These are phyloP conservation scores for Alfaro cultratus DNA, from an alignment of 2,797 vertebrate genomes.

Conservation along the genomic window DNA sequence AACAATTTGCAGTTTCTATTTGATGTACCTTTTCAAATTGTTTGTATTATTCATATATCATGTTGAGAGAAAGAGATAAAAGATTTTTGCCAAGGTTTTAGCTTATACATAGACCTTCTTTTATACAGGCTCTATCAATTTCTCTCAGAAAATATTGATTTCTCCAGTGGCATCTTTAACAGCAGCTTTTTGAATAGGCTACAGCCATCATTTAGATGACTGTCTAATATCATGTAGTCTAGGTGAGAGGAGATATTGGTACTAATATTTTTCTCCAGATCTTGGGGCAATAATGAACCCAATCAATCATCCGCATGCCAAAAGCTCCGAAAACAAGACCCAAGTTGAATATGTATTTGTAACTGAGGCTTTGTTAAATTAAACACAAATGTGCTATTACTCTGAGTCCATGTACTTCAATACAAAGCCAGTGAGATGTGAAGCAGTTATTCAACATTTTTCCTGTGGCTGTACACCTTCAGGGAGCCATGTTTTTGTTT, in stretches of 20 bases:
- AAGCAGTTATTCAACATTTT: slow-evolving; percentile 30
- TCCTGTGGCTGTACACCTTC: slow-evolving; percentile 30
- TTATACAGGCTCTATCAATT: background rate
- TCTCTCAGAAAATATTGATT: background rate
- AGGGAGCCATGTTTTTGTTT: slow-evolving; percentile 58
- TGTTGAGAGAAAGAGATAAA: background rate
- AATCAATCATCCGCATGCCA: slow-evolving; percentile 21
- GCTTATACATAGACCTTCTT: background rate
- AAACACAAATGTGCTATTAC: slow-evolving; percentile 12
- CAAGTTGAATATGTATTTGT: slow-evolving; percentile 8
- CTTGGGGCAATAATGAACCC: slow-evolving; percentile 22
- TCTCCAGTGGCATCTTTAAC: background rate
- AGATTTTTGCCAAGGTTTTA: background rate
- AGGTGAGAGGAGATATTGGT: slow-evolving; percentile 29
- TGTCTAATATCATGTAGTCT: slow-evolving; percentile 15
- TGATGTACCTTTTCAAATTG: background rate
- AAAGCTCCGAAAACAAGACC: slow-evolving; percentile 27
- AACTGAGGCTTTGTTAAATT: slow-evolving; percentile 19
- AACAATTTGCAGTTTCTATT: background rate
- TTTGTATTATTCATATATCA: background rate
- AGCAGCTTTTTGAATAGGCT: background rate
- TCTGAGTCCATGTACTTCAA: slow-evolving; percentile 11
- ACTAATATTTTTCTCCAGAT: slow-evolving; percentile 35
- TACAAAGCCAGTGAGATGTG: slow-evolving; percentile 8
- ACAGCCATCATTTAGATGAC: background rate